phyloP scores from a whole-genome alignment of 2,113 vertebrate genomes.

The Grammomys surdaster region DNA sequence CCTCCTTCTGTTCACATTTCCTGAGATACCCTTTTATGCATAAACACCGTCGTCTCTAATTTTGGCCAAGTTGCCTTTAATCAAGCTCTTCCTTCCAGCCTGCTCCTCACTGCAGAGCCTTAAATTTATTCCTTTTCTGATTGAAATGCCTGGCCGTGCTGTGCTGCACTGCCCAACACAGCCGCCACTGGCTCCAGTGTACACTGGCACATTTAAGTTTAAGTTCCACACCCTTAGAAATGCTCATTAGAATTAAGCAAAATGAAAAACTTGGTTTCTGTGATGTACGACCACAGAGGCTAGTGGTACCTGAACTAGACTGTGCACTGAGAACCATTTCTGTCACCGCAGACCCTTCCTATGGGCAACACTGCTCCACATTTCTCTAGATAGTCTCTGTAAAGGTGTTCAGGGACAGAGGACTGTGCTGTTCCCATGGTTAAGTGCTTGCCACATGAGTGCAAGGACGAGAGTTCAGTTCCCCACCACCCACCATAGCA shows the following conservation, averaged over 20 bases:
- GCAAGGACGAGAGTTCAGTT: too few relatives aligned
- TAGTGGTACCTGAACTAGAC: background rate
- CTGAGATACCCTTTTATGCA: background rate
- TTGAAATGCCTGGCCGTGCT: background rate
- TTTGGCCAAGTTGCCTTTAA: background rate
- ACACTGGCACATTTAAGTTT: background rate
- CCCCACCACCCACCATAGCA: background rate
- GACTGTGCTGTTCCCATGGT: background rate
- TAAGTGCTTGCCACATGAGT: background rate
- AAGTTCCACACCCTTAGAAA: background rate
- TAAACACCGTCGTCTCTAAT: background rate
- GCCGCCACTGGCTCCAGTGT: background rate
- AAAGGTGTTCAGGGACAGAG: rapidly evolving
- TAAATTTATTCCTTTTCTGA: background rate
- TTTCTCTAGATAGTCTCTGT: background rate
- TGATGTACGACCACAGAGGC: background rate
- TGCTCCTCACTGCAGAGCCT: background rate
- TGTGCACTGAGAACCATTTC: background rate
- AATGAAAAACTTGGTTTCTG: conserved; percentile 45
- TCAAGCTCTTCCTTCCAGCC: background rate
- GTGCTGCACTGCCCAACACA: background rate
- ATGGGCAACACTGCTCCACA: background rate
- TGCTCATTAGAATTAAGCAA: conserved; percentile 44
- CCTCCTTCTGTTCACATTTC: background rate
- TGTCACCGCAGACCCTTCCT: background rate